Evolutionary conservation across 2,113 vertebrate genomes (phyloP).

Genomic region (Stigmatopora nigra): DNA sequence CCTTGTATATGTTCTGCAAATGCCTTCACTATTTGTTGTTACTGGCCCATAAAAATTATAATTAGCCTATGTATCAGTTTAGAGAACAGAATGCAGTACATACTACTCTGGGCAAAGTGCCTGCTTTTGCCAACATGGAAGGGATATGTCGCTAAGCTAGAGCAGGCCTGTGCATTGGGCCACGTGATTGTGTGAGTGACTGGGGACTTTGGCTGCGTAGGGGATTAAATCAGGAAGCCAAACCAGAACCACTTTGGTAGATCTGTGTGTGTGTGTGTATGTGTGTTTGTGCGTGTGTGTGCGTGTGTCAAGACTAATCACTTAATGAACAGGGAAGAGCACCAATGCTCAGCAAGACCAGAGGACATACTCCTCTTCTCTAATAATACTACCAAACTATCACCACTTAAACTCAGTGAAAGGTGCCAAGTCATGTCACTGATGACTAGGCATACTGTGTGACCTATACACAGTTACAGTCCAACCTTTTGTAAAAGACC

Average conservation of each 20-base stretch:
- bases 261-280: constrained; percentile 36
- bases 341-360: constrained; percentile 56
- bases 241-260: constrained; percentile 45
- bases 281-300: constrained; percentile 40
- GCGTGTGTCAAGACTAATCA: constrained; percentile 62
- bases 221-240: constrained; percentile 66
- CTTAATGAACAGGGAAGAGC: constrained; percentile 68
- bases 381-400: constrained; percentile 60
- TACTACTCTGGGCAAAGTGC: background rate
- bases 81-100: background rate
- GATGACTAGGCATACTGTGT: constrained; percentile 21
- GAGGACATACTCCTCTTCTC: constrained; percentile 47
- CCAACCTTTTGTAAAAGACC: constrained; percentile 40
- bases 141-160: constrained; percentile 20
- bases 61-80: background rate
- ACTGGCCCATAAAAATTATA: background rate
- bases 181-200: constrained; percentile 55
- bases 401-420: constrained; percentile 35
- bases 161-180: constrained; percentile 18
- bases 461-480: constrained; percentile 30
- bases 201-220: constrained; percentile 49
- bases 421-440: constrained; percentile 28
- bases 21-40: constrained; percentile 4
- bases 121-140: constrained; percentile 1
- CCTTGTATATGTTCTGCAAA: background rate